Conservation (phyloP, 2,888 invertebrate genomes). For the Melangyna quadrimaculata region DNA sequence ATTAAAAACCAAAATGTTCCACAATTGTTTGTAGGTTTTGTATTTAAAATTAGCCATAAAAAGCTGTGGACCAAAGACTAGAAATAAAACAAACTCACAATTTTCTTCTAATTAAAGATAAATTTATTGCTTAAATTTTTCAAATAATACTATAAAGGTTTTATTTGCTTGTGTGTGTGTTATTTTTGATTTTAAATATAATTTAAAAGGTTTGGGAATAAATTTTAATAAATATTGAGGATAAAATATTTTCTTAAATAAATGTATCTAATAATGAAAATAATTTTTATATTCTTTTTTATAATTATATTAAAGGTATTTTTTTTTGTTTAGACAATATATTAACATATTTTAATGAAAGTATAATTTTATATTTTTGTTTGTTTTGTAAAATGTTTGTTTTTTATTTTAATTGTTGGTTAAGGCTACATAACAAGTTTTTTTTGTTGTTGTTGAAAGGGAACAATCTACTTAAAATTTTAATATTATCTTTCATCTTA, state of each 20-base stretch:
- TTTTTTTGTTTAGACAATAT: neutral
- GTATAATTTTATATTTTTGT: conserved; percentile 37
- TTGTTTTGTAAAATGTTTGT: conserved; percentile 43
- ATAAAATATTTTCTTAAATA: conserved; percentile 13
- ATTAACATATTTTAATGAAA: conserved; percentile 65
- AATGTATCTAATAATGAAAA: conserved; percentile 6
- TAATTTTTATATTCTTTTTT: neutral
- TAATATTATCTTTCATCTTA: conserved; percentile 32
- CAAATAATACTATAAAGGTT: conserved; percentile 61
- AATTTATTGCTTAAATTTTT: conserved; percentile 63
- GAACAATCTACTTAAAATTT: conserved; percentile 58
- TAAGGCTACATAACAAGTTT: conserved; percentile 67
- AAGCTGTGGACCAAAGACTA: neutral
- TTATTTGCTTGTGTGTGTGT: neutral
- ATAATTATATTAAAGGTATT: neutral
- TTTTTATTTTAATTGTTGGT: conserved; percentile 28
- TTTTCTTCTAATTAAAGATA: conserved; percentile 56
- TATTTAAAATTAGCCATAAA: neutral
- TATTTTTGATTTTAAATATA: neutral
- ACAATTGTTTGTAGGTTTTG: neutral
- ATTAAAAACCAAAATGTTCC: neutral
- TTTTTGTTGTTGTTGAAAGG: conserved; percentile 53
- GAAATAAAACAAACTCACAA: conserved; percentile 17
- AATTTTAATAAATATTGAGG: conserved; percentile 20
- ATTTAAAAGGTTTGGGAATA: conserved; percentile 28